These are phyloP conservation scores for Frieseomelitta varia DNA, from an alignment of 1,140 invertebrate genomes.

Conservation along the genomic window DNA sequence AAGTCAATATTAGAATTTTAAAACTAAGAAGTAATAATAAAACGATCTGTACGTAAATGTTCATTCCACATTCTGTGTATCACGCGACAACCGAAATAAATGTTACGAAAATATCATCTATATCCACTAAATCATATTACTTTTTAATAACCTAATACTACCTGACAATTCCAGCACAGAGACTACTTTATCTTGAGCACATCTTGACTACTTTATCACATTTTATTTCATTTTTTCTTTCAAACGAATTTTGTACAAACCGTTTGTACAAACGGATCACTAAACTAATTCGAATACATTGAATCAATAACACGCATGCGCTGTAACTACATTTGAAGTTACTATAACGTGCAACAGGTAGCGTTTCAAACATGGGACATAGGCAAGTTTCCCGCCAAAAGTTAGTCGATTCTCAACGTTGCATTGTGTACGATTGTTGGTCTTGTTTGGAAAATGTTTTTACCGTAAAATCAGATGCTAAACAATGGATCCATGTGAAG, in stretches of 20 bases:
- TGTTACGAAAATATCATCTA: constrained; percentile 17
- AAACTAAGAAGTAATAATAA: not conserved
- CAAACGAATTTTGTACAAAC: not conserved
- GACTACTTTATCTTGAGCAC: no score
- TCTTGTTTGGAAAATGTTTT: not conserved
- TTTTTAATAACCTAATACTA: not conserved
- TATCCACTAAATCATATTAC: not conserved
- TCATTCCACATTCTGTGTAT: constrained; percentile 28
- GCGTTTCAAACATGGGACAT: not conserved
- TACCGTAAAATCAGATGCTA: not conserved
- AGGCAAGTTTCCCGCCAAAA: constrained; percentile 23
- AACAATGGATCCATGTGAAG: constrained; percentile 91
- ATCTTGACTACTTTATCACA: not conserved
- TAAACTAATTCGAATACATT: not conserved
- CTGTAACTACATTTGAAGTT: not conserved
- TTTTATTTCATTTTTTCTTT: not conserved
- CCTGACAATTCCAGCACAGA: not conserved
- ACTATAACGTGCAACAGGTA: not conserved
- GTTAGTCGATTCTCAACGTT: not conserved
- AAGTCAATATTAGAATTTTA: not conserved
- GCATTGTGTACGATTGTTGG: no score
- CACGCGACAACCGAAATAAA: constrained; percentile 12
- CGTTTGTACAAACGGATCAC: not conserved
- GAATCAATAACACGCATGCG: not conserved
- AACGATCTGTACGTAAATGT: not conserved